phyloP scores from a whole-genome alignment of 2,113 vertebrate genomes.

The Acanthochromis polyacanthus region DNA sequence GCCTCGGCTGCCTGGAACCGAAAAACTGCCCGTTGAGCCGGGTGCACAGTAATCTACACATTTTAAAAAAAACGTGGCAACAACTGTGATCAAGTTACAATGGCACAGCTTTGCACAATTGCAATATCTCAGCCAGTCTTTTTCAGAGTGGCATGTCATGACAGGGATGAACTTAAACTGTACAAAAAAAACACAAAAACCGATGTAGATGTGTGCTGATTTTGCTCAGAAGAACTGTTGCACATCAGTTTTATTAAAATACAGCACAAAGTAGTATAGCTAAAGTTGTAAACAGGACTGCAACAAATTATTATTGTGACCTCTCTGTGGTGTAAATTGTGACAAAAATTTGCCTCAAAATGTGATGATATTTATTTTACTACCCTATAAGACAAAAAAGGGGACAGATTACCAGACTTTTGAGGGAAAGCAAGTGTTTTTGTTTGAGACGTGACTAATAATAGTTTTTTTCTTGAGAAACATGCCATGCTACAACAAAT shows the following conservation, averaged over 20 bases:
- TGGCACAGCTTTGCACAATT: background rate
- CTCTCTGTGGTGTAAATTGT: too few relatives aligned
- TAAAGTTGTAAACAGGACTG: too few relatives aligned
- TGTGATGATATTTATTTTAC: too few relatives aligned
- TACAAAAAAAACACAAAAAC: background rate
- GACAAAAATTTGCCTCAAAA: too few relatives aligned
- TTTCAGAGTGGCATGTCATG: background rate
- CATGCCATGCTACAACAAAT: background rate
- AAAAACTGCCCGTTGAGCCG: background rate
- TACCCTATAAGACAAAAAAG: too few relatives aligned
- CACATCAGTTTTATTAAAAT: too few relatives aligned
- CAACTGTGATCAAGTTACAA: background rate
- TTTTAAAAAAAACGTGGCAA: background rate
- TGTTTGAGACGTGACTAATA: background rate
- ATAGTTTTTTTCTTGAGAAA: too few relatives aligned
- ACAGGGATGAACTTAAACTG: background rate
- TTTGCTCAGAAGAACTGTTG: slow-evolving; percentile 29
- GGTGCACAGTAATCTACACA: background rate
- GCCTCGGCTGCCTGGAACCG: background rate
- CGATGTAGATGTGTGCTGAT: background rate
- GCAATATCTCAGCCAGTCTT: background rate
- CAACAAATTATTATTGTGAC: too few relatives aligned
- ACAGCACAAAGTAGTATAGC: too few relatives aligned
- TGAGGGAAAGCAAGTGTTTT: background rate
- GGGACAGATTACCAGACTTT: background rate